These are phyloP conservation scores for Lophotriccus pileatus DNA, from an alignment of 2,797 vertebrate species.

Conservation along the genomic window DNA sequence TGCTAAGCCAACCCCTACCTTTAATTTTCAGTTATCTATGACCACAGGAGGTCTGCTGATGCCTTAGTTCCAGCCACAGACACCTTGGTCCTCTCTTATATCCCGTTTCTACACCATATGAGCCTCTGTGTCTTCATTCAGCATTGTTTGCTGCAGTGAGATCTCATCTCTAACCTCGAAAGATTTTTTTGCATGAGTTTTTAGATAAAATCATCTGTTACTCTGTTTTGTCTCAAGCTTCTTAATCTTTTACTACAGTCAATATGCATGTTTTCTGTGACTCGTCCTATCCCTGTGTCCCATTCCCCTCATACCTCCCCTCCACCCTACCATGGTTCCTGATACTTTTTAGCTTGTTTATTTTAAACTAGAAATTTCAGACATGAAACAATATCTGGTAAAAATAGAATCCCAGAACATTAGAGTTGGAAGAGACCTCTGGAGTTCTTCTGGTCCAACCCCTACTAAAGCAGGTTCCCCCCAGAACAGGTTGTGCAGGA, in stretches of 20 bases:
- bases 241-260: background rate
- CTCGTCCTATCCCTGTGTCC: background rate
- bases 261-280: background rate
- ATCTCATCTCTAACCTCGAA: background rate
- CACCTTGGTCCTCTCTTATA: background rate
- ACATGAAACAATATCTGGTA: background rate
- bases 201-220: background rate
- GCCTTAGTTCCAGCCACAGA: background rate
- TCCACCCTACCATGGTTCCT: background rate
- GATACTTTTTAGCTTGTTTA: background rate
- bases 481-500: background rate
- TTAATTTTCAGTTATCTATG: background rate
- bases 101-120: background rate
- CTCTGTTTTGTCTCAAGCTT: background rate
- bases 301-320: background rate
- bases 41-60: background rate
- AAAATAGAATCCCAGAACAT: background rate
- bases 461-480: background rate
- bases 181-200: background rate
- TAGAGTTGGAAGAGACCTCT: background rate
- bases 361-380: background rate
- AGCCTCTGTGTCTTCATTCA: background rate
- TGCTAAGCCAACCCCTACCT: background rate
- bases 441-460: background rate
- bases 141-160: background rate